Evolutionary conservation across 2,113 vertebrate genomes (phyloP).

Genomic region (Apteryx owenii): DNA sequence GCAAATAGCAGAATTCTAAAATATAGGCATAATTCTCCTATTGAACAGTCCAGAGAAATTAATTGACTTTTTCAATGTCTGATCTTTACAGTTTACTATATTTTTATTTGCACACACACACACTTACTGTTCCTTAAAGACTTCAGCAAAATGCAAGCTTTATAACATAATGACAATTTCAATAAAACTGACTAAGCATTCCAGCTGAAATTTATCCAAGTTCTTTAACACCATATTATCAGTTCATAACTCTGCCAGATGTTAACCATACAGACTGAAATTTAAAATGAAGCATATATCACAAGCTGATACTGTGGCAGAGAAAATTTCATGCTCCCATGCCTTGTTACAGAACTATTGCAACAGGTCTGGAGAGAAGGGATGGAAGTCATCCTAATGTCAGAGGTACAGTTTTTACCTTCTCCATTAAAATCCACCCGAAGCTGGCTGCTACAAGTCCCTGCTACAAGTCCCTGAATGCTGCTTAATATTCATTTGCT

Average conservation of each 20-base stretch:
- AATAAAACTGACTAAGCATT: not conserved
- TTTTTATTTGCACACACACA: not conserved
- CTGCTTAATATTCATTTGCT: not conserved
- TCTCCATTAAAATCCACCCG: not conserved
- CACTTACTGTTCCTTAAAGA: not conserved
- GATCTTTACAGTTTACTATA: not conserved
- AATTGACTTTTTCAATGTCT: not conserved
- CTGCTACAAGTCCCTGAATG: not conserved
- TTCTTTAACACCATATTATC: not conserved
- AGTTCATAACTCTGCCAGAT: not conserved
- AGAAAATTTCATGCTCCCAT: not conserved
- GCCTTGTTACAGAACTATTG: not conserved
- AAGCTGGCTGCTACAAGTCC: not conserved
- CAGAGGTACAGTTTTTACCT: not conserved
- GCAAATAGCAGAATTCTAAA: not conserved
- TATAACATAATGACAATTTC: not conserved
- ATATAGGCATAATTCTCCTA: not conserved
- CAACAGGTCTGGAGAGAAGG: not conserved
- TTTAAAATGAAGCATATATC: not conserved
- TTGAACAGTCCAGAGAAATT: not conserved
- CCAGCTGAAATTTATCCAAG: not conserved
- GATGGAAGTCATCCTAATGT: not conserved
- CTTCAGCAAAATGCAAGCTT: not conserved
- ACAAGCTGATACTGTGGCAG: not conserved
- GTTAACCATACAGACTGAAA: not conserved